Evolutionary conservation across 1,140 invertebrate species (phyloP).

Genomic region (Dufourea novaeangliae): DNA sequence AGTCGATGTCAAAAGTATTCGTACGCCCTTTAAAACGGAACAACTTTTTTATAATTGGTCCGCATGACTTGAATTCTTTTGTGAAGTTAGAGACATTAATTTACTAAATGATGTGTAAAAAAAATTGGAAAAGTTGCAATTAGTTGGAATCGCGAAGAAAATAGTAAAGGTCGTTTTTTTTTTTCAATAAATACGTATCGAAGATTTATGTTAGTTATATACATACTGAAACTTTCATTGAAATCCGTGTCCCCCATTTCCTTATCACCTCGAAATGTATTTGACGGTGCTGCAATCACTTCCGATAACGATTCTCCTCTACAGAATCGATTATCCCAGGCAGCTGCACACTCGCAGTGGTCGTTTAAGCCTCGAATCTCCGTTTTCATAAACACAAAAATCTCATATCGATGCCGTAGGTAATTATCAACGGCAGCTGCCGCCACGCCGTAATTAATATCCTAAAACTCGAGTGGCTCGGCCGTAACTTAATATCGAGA

Average conservation of each 20-base stretch:
- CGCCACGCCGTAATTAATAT: background rate
- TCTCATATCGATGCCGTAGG: background rate
- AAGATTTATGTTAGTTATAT: too few species aligned
- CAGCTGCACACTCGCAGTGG: background rate
- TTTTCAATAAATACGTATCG: too few species aligned
- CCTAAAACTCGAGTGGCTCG: background rate
- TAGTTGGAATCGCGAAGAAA: too few species aligned
- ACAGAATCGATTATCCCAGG: slow-evolving; percentile 3
- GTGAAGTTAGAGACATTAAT: too few species aligned
- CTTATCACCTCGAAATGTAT: background rate
- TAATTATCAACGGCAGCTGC: background rate
- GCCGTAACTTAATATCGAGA: background rate
- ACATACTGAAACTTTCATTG: too few species aligned
- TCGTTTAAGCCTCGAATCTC: background rate
- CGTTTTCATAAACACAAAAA: background rate
- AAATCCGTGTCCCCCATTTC: background rate
- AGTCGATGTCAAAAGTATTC: too few species aligned
- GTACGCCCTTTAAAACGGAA: too few species aligned
- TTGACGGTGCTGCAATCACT: background rate
- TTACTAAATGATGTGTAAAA: too few species aligned
- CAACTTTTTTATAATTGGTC: too few species aligned
- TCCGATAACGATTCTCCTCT: background rate
- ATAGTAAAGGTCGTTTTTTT: too few species aligned
- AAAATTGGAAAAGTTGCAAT: too few species aligned
- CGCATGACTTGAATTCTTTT: too few species aligned